Evolutionary conservation across 1,140 invertebrate species (phyloP).

Genomic region (Ptiloglossa arizonensis): DNA sequence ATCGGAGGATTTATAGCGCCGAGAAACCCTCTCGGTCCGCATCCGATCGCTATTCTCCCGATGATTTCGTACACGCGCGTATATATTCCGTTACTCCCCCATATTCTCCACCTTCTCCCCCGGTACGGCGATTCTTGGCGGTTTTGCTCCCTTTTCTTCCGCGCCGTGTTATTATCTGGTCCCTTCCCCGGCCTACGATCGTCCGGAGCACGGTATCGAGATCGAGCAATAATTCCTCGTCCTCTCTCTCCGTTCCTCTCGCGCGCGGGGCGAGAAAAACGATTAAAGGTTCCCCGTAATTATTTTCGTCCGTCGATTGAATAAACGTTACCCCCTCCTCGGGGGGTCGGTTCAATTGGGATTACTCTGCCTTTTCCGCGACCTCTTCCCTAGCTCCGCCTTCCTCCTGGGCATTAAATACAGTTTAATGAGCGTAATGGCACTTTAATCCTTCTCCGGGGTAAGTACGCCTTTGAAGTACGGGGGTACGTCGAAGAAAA

Average conservation of each 20-base stretch:
- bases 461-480: conserved; percentile 46
- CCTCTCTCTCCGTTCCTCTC: too few species aligned
- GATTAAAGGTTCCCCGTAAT: conserved; percentile 51
- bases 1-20: conserved; percentile 56
- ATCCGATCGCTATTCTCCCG: conserved; percentile 23
- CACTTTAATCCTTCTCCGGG: conserved; percentile 61
- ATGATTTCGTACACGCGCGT: conserved; percentile 1
- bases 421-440: conserved; percentile 66
- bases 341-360: conserved; percentile 33
- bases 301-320: conserved; percentile 39
- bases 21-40: conserved; percentile 52
- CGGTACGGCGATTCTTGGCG: too few species aligned
- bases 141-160: neutral
- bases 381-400: neutral
- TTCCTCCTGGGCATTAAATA: conserved; percentile 62
- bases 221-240: conserved; percentile 24
- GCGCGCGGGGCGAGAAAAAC: conserved; percentile 11
- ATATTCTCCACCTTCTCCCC: too few species aligned
- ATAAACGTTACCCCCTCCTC: conserved; percentile 38
- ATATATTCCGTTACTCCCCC: neutral
- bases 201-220: neutral
- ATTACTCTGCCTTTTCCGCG: conserved; percentile 48
- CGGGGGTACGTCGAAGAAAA: conserved; percentile 30
- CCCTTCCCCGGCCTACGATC: neutral
- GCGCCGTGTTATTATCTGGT: conserved; percentile 28